Evolutionary conservation across 1,140 invertebrate genomes (phyloP).

Genomic region (Ctenoplectra terminalis): DNA sequence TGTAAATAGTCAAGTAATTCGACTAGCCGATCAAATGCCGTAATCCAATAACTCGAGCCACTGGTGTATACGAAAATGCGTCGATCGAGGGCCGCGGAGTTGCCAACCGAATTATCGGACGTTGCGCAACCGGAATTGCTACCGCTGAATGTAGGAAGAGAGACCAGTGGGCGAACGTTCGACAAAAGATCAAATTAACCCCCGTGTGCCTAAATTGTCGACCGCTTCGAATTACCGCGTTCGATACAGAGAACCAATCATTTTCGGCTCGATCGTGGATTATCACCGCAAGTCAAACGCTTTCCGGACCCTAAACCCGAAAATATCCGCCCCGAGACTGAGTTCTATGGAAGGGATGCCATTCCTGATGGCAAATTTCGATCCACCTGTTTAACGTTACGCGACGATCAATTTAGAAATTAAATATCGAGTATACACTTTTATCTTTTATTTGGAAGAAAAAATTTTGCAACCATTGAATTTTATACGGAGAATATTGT

Average conservation of each 20-base stretch:
- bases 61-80: constrained; percentile 46
- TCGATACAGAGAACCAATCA: constrained; percentile 3
- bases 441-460: too few species aligned
- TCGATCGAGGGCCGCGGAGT: constrained; percentile 29
- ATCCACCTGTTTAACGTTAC: too few species aligned
- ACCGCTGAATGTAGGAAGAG: background rate
- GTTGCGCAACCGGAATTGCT: constrained; percentile 32
- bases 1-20: constrained; percentile 57
- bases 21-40: constrained; percentile 37
- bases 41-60: constrained; percentile 48
- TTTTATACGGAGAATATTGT: too few species aligned
- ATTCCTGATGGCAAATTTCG: background rate
- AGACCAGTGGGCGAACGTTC: background rate
- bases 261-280: constrained; percentile 26
- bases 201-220: constrained; percentile 28
- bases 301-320: background rate
- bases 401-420: background rate
- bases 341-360: too few species aligned
- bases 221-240: constrained; percentile 26
- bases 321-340: constrained; percentile 13
- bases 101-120: constrained; percentile 33
- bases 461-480: too few species aligned
- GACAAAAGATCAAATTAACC: constrained; percentile 59
- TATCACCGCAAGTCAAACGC: constrained; percentile 34
- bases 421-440: too few species aligned